Conservation (phyloP, 2,113 vertebrate species). For the Ammodramus savannarum region DNA sequence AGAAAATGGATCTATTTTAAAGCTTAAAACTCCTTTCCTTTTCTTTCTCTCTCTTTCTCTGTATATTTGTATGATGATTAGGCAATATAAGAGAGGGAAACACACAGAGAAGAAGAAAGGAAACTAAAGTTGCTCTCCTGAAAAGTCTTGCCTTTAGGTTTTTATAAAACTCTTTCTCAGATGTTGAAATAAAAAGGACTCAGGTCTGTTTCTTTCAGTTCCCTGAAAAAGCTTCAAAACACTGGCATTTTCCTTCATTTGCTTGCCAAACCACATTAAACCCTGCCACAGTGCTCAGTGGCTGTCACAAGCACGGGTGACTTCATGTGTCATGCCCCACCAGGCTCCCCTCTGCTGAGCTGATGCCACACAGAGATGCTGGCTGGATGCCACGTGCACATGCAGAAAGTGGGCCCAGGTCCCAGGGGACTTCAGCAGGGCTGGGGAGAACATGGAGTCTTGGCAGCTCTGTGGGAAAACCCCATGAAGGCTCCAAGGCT, state of each 20-base stretch:
- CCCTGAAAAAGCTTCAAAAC: background rate
- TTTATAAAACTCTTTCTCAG: background rate
- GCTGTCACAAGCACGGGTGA: background rate
- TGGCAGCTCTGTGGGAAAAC: background rate
- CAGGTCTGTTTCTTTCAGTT: background rate
- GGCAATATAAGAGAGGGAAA: background rate
- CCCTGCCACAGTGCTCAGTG: fast-evolving
- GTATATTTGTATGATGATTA: background rate
- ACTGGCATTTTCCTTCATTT: background rate
- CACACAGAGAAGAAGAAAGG: background rate
- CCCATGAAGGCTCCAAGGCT: background rate
- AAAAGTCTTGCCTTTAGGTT: background rate
- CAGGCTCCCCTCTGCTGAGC: fast-evolving
- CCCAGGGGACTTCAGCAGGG: background rate
- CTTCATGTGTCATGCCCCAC: fast-evolving
- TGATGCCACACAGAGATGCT: background rate
- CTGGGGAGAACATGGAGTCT: background rate
- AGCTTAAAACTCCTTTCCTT: background rate
- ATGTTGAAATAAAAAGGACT: background rate
- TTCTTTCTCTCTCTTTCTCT: background rate
- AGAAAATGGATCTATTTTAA: background rate
- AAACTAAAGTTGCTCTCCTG: background rate
- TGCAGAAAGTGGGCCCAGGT: fast-evolving
- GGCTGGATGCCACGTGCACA: fast-evolving
- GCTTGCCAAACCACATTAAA: background rate